phyloP scores from a whole-genome alignment of 2,888 invertebrate genomes.

The Hydropsyche betteni region DNA sequence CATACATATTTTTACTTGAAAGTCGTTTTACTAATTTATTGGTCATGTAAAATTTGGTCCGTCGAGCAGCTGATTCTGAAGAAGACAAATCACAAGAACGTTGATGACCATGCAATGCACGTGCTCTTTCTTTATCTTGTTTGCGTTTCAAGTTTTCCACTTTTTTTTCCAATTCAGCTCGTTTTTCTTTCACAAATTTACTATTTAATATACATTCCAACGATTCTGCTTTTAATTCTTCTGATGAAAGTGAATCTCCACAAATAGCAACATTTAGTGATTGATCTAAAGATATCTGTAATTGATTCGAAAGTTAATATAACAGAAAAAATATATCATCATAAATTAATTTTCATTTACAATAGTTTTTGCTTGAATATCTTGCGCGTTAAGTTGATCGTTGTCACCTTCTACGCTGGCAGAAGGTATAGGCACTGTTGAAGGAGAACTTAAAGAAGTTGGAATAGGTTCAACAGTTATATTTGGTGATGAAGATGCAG shows the following conservation, averaged over 20 bases:
- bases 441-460: constrained; percentile 7
- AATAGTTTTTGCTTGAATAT: constrained; percentile 43
- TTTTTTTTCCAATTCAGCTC: constrained; percentile 86
- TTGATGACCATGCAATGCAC: constrained; percentile 66
- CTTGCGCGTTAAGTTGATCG: constrained; percentile 34
- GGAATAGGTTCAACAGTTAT: constrained; percentile 37
- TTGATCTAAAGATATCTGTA: constrained; percentile 46
- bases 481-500: constrained; percentile 47
- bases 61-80: constrained; percentile 63
- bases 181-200: constrained; percentile 85
- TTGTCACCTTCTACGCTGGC: constrained; percentile 35
- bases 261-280: constrained; percentile 53
- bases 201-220: constrained; percentile 82
- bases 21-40: constrained; percentile 79
- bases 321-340: not conserved
- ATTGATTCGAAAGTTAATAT: not conserved
- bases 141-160: constrained; percentile 83
- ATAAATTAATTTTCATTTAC: constrained; percentile 4
- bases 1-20: constrained; percentile 83
- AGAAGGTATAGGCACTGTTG: constrained; percentile 9
- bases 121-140: constrained; percentile 78
- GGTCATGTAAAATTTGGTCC: constrained; percentile 78
- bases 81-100: constrained; percentile 67
- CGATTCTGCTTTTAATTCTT: constrained; percentile 77
- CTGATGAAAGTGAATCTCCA: constrained; percentile 60